A percentile compares a stretch with the other conserved stretches of the same genome.
Evolutionary conservation across 64 coral and sea anemone genomes (phyloP).

Genomic region (Orbicella faveolata): DNA sequence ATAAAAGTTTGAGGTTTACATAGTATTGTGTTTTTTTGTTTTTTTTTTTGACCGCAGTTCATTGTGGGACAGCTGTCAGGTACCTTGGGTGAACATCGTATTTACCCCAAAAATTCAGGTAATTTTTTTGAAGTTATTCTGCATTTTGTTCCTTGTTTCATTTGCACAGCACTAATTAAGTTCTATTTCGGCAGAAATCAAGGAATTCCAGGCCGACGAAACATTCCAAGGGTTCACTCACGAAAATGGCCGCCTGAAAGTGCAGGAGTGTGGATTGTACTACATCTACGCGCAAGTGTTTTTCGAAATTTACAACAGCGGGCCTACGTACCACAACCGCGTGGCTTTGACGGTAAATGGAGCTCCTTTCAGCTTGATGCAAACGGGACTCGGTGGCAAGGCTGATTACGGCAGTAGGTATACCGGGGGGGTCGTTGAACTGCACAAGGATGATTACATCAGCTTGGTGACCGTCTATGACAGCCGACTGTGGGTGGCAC

Average conservation of each 20-base stretch:
- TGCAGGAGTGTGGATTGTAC: background rate
- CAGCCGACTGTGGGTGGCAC: background rate
- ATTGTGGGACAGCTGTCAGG: too few relatives aligned
- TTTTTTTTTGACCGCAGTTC: too few relatives aligned
- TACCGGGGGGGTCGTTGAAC: background rate
- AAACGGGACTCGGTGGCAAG: background rate
- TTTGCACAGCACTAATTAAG: too few relatives aligned
- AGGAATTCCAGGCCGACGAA: background rate
- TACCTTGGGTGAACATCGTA: too few relatives aligned
- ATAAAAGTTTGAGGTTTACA: too few relatives aligned
- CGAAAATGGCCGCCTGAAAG: background rate
- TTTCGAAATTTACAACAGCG: background rate
- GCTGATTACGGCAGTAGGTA: background rate
- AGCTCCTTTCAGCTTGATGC: background rate
- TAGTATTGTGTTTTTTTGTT: too few relatives aligned
- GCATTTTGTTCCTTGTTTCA: background rate
- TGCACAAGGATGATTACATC: background rate
- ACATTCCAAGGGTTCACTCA: background rate
- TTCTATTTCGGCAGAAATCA: background rate
- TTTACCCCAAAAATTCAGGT: too few relatives aligned
- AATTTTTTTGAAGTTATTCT: background rate
- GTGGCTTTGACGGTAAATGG: background rate
- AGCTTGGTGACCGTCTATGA: background rate
- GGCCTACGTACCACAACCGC: background rate
- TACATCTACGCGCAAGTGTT: conserved; percentile 14